Percentiles rank a stretch among this genome's conserved stretches.
Evolutionary conservation across 37 sponge, comb jelly and placozoan genomes (phyloP).

Genomic region (Mnemiopsis leidyi): DNA sequence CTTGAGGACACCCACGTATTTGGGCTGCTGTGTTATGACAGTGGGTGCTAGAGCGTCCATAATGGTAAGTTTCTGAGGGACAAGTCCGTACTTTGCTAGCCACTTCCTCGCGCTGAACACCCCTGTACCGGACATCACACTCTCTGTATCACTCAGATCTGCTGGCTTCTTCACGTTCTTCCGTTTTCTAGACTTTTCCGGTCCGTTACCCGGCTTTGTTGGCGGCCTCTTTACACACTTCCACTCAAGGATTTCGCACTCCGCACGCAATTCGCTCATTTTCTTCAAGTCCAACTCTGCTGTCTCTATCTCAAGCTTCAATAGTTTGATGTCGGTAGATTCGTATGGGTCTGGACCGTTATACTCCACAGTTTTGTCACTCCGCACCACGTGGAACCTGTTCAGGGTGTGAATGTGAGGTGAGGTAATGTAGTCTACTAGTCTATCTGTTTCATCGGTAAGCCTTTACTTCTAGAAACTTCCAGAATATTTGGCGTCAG

Average conservation of each 20-base stretch:
- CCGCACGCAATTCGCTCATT: background rate
- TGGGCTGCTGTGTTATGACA: slow-evolving; percentile 70
- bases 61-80: slow-evolving; percentile 73
- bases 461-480: too few species aligned
- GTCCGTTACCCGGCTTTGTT: background rate
- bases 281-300: background rate
- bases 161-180: background rate
- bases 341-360: slow-evolving; percentile 6
- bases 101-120: slow-evolving; percentile 68
- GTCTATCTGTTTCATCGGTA: too few species aligned
- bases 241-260: slow-evolving; percentile 5
- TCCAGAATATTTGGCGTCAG: too few species aligned
- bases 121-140: background rate
- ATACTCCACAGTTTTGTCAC: background rate
- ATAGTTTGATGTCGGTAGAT: slow-evolving; percentile 35
- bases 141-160: background rate
- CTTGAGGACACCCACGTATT: slow-evolving; percentile 68
- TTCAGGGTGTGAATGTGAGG: too few species aligned
- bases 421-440: too few species aligned
- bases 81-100: slow-evolving; percentile 74
- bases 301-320: background rate
- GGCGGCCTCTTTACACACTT: background rate
- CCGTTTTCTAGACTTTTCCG: background rate
- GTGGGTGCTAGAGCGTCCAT: slow-evolving; percentile 82
- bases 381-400: slow-evolving; percentile 34